phyloP scores from a whole-genome alignment of 1,140 invertebrate genomes.

The Bombus pascuorum region DNA sequence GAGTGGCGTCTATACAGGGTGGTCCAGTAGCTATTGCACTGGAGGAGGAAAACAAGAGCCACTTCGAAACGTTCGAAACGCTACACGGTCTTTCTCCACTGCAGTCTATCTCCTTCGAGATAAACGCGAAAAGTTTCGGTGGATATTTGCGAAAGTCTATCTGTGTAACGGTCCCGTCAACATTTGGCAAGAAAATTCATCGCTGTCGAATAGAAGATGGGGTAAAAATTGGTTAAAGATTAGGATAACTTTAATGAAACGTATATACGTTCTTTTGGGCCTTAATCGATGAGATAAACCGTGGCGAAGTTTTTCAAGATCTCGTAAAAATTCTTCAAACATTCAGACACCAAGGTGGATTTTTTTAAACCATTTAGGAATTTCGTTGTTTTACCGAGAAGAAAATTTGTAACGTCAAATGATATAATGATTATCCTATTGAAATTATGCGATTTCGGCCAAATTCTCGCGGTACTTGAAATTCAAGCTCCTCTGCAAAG shows the following conservation, averaged over 20 bases:
- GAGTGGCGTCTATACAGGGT: constrained; percentile 45
- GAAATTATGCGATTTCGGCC: too few species aligned
- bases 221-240: neutral
- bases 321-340: too few species aligned
- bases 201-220: neutral
- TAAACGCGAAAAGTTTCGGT: neutral
- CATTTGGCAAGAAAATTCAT: neutral
- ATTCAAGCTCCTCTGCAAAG: too few species aligned
- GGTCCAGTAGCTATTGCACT: constrained; percentile 14
- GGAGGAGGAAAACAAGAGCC: constrained; percentile 24
- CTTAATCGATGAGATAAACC: too few species aligned
- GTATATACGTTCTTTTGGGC: too few species aligned
- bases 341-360: too few species aligned
- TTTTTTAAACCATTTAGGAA: too few species aligned
- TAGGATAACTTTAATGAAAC: neutral
- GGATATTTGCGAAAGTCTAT: neutral
- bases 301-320: too few species aligned
- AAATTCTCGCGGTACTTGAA: too few species aligned
- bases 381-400: too few species aligned
- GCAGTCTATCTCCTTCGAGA: neutral
- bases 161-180: neutral
- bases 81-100: neutral
- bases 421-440: too few species aligned
- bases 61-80: constrained; percentile 8
- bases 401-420: too few species aligned